Conservation (phyloP, 2,113 vertebrate species). For the Delphinapterus leucas region DNA sequence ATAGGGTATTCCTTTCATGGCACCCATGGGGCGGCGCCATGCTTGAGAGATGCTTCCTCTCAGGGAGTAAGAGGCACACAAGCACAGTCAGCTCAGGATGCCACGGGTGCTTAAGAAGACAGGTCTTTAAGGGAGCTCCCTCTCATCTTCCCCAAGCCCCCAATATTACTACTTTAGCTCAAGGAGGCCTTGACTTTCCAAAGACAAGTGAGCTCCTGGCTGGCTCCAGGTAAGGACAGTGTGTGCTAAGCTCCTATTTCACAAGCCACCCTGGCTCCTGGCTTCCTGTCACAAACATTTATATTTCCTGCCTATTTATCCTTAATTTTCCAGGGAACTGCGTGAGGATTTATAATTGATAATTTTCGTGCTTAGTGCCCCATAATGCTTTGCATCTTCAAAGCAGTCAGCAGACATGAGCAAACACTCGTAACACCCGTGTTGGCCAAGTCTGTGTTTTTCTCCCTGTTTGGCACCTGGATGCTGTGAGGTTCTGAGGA, state of each 20-base stretch:
- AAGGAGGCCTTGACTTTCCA: background rate
- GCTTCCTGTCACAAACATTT: background rate
- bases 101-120: background rate
- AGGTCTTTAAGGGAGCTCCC: background rate
- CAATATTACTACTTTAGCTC: background rate
- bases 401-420: background rate
- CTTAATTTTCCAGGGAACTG: constrained; percentile 25
- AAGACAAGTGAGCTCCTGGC: background rate
- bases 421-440: background rate
- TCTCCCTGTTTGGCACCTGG: background rate
- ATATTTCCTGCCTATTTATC: background rate
- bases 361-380: background rate
- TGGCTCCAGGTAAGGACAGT: background rate
- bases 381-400: constrained; percentile 50
- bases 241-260: background rate
- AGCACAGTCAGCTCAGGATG: background rate
- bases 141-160: background rate
- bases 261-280: background rate
- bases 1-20: fast-evolving
- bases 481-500: background rate
- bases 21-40: fast-evolving
- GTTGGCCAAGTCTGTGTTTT: background rate
- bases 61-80: background rate
- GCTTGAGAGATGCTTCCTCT: background rate
- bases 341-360: constrained; percentile 25